Evolutionary conservation across 2,113 vertebrate genomes (phyloP).

Genomic region (Hoplias malabaricus): DNA sequence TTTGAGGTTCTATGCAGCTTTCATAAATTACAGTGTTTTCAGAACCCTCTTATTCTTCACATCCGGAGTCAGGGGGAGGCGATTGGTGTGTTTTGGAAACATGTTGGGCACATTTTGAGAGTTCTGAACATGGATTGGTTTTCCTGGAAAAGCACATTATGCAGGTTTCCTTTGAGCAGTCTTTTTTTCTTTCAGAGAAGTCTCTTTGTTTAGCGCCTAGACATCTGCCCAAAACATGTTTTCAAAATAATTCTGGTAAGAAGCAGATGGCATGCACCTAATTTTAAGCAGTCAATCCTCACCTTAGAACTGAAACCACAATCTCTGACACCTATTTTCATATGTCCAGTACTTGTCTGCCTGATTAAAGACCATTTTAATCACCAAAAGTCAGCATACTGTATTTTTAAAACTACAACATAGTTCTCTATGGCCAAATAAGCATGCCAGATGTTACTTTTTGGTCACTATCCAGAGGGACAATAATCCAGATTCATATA

Average conservation of each 20-base stretch:
- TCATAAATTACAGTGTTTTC: neutral
- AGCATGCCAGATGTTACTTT: no score
- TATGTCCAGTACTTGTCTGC: no score
- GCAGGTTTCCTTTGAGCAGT: slow-evolving; percentile 16
- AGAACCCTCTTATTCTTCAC: neutral
- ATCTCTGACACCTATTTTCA: no score
- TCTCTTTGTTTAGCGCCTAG: slow-evolving; percentile 25
- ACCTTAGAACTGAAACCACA: neutral
- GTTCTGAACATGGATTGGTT: neutral
- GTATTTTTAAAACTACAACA: no score
- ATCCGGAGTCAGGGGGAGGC: neutral
- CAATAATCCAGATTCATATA: no score
- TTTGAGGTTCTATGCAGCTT: slow-evolving; percentile 18
- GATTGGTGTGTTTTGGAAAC: slow-evolving; percentile 14
- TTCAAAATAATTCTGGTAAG: slow-evolving; percentile 22
- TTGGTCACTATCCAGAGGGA: no score
- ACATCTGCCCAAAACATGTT: slow-evolving; percentile 19
- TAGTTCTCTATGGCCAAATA: no score
- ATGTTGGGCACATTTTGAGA: neutral
- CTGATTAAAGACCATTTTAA: no score
- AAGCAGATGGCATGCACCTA: neutral
- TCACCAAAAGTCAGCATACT: no score
- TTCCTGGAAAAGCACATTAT: slow-evolving; percentile 3
- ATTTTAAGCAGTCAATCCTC: neutral
- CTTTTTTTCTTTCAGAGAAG: slow-evolving; percentile 2